These are phyloP conservation scores for Rousettus madagascariensis DNA, from an alignment of 2,797 vertebrate genomes.

Conservation along the genomic window DNA sequence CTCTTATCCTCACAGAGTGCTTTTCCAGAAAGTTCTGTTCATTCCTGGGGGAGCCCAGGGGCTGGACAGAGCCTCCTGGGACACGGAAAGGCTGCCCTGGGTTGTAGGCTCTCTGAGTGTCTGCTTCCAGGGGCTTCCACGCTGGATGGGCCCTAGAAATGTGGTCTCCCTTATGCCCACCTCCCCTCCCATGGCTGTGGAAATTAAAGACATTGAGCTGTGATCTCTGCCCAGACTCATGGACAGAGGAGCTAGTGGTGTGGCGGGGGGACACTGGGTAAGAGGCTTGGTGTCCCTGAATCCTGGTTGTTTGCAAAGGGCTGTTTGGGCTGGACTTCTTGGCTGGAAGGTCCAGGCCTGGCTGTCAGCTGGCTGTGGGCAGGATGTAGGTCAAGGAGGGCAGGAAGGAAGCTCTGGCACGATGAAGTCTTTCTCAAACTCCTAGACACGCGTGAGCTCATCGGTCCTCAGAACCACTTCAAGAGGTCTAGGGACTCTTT, in stretches of 20 bases:
- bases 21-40: not conserved
- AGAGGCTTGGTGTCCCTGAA: not conserved
- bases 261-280: accelerated
- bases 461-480: not conserved
- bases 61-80: not conserved
- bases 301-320: not conserved
- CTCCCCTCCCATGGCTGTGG: not conserved
- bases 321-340: not conserved
- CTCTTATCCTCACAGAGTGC: not conserved
- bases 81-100: not conserved
- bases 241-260: no score
- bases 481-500: not conserved
- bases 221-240: not conserved
- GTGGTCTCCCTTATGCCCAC: not conserved
- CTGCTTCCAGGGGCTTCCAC: not conserved
- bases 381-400: not conserved
- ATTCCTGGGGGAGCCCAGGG: not conserved
- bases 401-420: not conserved
- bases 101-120: not conserved
- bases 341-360: not conserved
- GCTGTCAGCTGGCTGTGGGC: not conserved
- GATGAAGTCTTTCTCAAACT: not conserved
- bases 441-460: not conserved
- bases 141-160: not conserved
- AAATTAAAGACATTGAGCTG: not conserved